Base-by-base conservation (phyloP, 23 tunicate species). In the Ciona savignyi region DNA sequence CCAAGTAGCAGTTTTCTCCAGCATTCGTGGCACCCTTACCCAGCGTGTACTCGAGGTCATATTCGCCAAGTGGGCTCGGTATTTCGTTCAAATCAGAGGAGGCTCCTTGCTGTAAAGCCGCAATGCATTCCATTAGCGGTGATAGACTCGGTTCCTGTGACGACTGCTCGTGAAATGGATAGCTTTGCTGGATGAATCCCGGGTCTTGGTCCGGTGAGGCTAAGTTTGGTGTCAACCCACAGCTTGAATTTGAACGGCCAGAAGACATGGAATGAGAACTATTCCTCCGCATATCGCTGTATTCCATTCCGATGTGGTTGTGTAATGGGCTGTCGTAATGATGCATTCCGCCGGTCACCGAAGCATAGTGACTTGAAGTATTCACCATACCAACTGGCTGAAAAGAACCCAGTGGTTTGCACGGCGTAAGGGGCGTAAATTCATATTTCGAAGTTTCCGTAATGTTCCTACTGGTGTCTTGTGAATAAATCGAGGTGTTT, bases 241-340 rank as follows among this genome's bases (percentile, higher is more conserved):
- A 78, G 61, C 84, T 60, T 3, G 80, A 82, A 33, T 77, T 82
- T 29, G 87, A 82, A 3, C 80, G 30, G 27, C 87, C 87, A 15
- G 87, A 75, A 22, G 87, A 82, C 2, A 82, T 26, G 0, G 87
- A 82, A 6, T 82, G 87, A 19, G 73, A 68, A 60, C 87, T 82
- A 62, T 75, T 74, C 68, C 87, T 51, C 23, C 87, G 33, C 64
- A 69, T 25, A 27, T 68, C 34, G 68, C 23, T 42, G 56, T 42
- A 42, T 64, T 23, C 68, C 68, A 25, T 11, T 6, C 28, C 68
- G 68, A 23, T 21, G 68, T 64, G 28, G 22, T 64, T 9, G 68
- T 64, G 9, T 15, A 42, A 15, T 42, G 56, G 56, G 56, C 67
- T 25, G 28, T 25, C 28, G 67, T 63, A 22, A 4, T 63, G 24